Evolutionary conservation across 2,888 invertebrate genomes (phyloP), one percentile per base, ranked within the genome.

Genomic region (Agrotis puta): DNA sequence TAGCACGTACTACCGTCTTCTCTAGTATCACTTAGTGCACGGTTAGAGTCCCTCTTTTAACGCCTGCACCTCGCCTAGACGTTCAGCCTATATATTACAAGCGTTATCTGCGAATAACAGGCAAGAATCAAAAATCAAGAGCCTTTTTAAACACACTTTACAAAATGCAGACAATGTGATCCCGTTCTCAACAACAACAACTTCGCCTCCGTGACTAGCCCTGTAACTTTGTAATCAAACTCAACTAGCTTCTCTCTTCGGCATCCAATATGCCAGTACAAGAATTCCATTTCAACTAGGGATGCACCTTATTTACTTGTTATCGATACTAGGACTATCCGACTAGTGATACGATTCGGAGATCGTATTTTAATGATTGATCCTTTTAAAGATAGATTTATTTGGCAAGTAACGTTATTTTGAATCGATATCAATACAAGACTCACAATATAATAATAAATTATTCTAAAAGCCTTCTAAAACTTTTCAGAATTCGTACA

Each of bases 261-360:
- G 48, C 24, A 74, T 69, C 57, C 74, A 79, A 77, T 79, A 69
- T 74, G n/a, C 39, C 24, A 39, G 56, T n/a, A 73, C 71, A 79
- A 79, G 64, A 62, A 50, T 59, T 68, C 59, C 43, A 54, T 68
- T 69, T 2, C 0, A 56, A 3, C 56, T 33, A 33, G 56, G n/a
- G n/a, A 33, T 14, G 33, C 14, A 33, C 33, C 6, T 1, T 14
- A n/a, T 33, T 33, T 33, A n/a, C n/a, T n/a, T 56, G n/a, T 18
- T 27, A n/a, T 33, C 6, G 27, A 27, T 5, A 11, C n/a, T 39
- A n/a, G n/a, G 33, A 33, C 56, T 33, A 27, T 27, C 27, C 5
- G n/a, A 33, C 13, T 27, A 4, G n/a, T 5, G 27, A 33, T 56
- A 13, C n/a, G 13, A n/a, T 56, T 33, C 2, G 13, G 11, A n/a